A percentile compares a stretch with the other conserved stretches of the same genome.
phyloP scores from a whole-genome alignment of 2,113 vertebrate genomes.

The Cranoglanis bouderius region DNA sequence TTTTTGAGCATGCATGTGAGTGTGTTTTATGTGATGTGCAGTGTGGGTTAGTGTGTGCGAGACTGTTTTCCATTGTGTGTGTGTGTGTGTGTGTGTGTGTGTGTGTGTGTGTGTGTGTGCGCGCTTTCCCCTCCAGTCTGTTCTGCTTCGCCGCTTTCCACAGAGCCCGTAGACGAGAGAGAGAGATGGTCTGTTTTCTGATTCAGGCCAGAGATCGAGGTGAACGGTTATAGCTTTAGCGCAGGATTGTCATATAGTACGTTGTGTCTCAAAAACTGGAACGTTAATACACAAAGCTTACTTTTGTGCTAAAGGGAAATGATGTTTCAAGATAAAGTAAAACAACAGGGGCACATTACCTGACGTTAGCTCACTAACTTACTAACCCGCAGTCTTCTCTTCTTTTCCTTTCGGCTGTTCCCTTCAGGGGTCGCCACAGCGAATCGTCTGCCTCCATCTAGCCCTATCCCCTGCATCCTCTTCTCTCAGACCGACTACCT shows the following conservation, averaged over 20 bases:
- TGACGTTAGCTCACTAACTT: not conserved
- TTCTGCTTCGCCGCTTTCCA: not conserved
- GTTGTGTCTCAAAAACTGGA: not conserved
- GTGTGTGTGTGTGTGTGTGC: slow-evolving; percentile 8
- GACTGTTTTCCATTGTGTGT: not conserved
- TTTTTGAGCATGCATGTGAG: not conserved
- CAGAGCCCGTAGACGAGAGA: not conserved
- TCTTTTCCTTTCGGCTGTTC: too few relatives aligned
- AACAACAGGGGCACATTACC: not conserved
- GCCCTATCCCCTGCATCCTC: too few relatives aligned
- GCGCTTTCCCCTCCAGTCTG: not conserved
- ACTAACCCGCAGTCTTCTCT: too few relatives aligned
- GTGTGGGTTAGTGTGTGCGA: not conserved
- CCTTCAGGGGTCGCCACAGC: too few relatives aligned
- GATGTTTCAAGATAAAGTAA: not conserved
- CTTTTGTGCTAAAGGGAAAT: not conserved
- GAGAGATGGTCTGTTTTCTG: not conserved
- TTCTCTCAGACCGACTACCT: too few relatives aligned
- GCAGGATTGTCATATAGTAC: not conserved
- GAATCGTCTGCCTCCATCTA: too few relatives aligned
- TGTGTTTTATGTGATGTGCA: not conserved
- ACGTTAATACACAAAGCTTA: not conserved
- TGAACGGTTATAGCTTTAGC: not conserved
- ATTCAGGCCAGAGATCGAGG: not conserved
- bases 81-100: slow-evolving; percentile 21